Conservation (phyloP, 2,797 vertebrate genomes). For the Lepilemur septentrionalis region DNA sequence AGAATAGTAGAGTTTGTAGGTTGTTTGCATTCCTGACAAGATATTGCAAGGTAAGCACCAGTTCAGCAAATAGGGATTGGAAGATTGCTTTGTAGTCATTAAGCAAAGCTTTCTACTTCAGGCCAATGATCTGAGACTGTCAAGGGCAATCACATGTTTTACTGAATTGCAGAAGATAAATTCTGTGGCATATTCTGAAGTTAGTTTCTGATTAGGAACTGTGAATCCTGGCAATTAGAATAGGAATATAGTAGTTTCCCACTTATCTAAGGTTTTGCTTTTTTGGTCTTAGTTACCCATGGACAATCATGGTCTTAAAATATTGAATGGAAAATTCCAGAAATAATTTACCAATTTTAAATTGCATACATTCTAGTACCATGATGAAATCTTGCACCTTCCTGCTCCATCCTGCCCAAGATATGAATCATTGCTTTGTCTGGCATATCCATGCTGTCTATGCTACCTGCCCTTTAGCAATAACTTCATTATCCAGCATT, state of each 20-base stretch:
- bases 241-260: neutral
- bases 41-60: neutral
- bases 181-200: neutral
- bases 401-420: neutral
- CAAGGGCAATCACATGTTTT: neutral
- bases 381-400: neutral
- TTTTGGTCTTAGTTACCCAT: neutral
- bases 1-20: neutral
- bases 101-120: conserved; percentile 4
- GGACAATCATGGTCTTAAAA: neutral
- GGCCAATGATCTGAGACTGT: neutral
- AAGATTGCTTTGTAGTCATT: neutral
- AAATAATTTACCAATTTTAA: neutral
- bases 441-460: neutral
- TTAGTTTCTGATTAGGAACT: conserved; percentile 32
- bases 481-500: neutral
- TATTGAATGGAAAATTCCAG: neutral
- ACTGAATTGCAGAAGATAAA: neutral
- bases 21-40: neutral
- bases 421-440: neutral
- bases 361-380: neutral
- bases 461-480: neutral
- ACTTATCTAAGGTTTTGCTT: neutral
- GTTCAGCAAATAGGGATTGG: neutral
- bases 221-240: neutral